phyloP scores from a whole-genome alignment of 2,888 invertebrate species.

The Tigriopus californicus region DNA sequence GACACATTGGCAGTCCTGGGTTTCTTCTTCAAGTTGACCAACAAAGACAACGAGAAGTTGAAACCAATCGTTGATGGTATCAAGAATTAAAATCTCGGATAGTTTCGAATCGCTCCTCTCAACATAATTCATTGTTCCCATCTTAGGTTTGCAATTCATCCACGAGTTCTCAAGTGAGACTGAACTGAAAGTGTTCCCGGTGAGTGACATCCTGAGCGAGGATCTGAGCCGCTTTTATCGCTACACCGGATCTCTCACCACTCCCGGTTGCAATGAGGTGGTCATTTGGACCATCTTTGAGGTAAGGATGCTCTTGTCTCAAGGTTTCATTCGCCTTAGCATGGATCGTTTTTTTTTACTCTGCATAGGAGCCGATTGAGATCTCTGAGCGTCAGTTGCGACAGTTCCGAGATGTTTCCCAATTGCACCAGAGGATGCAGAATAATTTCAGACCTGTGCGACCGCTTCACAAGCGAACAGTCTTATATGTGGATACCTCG shows the following conservation, averaged over 20 bases:
- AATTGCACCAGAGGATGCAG: not conserved
- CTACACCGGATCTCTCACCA: constrained; percentile 13
- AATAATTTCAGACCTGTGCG: not conserved
- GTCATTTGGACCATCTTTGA: constrained; percentile 14
- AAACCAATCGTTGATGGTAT: not conserved
- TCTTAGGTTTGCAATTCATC: not conserved
- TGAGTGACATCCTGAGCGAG: constrained; percentile 36
- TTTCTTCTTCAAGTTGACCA: constrained; percentile 37
- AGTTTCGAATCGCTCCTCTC: too few relatives aligned
- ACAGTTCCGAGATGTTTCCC: not conserved
- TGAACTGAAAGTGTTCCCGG: constrained; percentile 18
- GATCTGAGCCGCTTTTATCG: constrained; percentile 22
- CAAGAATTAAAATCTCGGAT: too few relatives aligned
- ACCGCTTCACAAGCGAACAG: not conserved
- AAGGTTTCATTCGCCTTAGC: too few relatives aligned
- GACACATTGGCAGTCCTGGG: constrained; percentile 43
- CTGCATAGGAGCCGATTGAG: too few relatives aligned
- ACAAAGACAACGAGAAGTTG: not conserved
- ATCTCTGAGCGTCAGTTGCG: not conserved
- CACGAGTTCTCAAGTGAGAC: not conserved
- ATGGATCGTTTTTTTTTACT: too few relatives aligned
- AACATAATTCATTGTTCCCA: too few relatives aligned
- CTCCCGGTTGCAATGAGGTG: constrained; percentile 14
- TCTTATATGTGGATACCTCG: not conserved
- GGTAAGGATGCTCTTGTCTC: not conserved